A percentile compares a stretch with the other conserved stretches of the same genome.
phyloP scores from a whole-genome alignment of 1,140 invertebrate genomes.

The Rhopalosiphum padi region DNA sequence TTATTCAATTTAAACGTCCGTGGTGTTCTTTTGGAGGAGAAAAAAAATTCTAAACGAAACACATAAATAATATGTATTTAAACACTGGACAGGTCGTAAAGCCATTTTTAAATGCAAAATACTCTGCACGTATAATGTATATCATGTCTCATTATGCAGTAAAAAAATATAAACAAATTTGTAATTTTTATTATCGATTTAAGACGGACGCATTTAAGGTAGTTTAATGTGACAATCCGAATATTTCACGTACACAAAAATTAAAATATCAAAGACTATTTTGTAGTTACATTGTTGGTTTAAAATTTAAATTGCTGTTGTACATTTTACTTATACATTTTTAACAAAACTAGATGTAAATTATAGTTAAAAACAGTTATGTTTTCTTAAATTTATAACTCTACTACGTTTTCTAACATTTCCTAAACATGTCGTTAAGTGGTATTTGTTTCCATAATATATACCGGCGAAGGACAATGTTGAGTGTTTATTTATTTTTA shows the following conservation, averaged over 20 bases:
- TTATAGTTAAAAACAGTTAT: background rate
- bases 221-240: background rate
- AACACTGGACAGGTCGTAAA: background rate
- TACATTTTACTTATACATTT: background rate
- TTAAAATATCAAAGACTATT: background rate
- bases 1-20: background rate
- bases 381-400: background rate
- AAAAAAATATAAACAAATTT: background rate
- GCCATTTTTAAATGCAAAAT: constrained; percentile 45
- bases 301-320: background rate
- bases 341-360: background rate
- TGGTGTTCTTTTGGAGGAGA: background rate
- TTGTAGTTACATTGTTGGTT: background rate
- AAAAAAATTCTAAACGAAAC: background rate
- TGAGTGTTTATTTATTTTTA: background rate
- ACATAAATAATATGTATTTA: constrained; percentile 41
- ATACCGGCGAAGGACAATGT: background rate
- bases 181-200: background rate
- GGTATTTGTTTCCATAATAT: background rate
- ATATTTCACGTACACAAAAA: background rate
- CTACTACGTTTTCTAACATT: background rate
- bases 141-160: constrained; percentile 19
- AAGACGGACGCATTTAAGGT: background rate
- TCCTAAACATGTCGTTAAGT: background rate
- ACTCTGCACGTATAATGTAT: background rate